phyloP scores from a whole-genome alignment of 2,888 invertebrate species.

The Pristionchus exspectatus region DNA sequence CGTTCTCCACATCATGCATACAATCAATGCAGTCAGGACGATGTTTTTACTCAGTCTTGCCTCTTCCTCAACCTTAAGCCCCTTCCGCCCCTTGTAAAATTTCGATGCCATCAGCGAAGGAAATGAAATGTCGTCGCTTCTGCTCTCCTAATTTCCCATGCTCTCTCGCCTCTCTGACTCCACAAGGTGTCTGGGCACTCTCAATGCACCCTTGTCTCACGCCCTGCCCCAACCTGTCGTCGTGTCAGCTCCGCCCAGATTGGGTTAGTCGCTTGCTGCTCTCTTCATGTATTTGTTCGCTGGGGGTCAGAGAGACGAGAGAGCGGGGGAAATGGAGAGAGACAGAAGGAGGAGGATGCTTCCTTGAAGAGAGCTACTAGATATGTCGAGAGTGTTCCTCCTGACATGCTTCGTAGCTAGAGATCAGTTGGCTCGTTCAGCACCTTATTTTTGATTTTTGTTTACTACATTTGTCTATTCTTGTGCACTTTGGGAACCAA shows the following conservation, averaged over 20 bases:
- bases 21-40: neutral
- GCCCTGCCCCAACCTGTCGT: neutral
- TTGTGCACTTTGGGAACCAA: neutral
- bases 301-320: neutral
- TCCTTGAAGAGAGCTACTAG: neutral
- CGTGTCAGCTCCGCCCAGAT: neutral
- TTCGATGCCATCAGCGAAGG: constrained; percentile 25
- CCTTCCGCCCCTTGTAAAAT: neutral
- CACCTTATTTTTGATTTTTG: neutral
- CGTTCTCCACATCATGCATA: neutral
- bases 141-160: neutral
- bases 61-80: constrained; percentile 28
- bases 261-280: neutral
- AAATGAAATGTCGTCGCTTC: constrained; percentile 17
- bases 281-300: neutral
- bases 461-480: neutral
- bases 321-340: neutral
- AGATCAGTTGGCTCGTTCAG: too few species aligned
- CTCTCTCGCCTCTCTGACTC: constrained; percentile 3
- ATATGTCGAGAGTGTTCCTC: neutral
- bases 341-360: neutral
- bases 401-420: neutral
- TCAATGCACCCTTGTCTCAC: neutral
- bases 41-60: constrained; percentile 39
- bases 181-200: neutral